Conservation (phyloP, 2,888 invertebrate species). For the Lithodes maja region DNA sequence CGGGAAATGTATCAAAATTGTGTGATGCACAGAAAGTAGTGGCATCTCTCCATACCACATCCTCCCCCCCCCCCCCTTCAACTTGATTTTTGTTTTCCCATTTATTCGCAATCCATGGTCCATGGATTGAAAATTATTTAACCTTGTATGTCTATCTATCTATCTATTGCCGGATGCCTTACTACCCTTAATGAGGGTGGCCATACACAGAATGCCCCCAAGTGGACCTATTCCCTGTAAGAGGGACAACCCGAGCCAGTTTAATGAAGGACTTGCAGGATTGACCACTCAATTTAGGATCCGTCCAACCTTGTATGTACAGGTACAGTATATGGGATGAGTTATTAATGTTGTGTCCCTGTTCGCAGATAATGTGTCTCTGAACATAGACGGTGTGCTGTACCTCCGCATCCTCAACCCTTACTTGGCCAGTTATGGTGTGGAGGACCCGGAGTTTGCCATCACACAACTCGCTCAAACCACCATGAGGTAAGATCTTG, state of each 20-base stretch:
- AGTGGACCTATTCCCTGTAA: too few species aligned
- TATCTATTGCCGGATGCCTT: too few species aligned
- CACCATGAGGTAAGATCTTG: slow-evolving; percentile 86
- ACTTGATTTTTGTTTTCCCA: not conserved
- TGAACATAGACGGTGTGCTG: slow-evolving; percentile 97
- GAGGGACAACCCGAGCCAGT: too few species aligned
- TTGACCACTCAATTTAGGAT: too few species aligned
- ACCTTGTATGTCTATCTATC: not conserved
- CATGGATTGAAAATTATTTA: not conserved
- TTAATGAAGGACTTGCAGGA: too few species aligned
- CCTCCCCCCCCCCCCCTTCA: too few species aligned
- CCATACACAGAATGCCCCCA: too few species aligned
- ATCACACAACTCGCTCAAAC: slow-evolving; percentile 99
- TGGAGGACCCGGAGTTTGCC: slow-evolving; percentile 99
- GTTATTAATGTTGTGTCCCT: not conserved
- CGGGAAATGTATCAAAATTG: too few species aligned
- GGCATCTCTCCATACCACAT: too few species aligned
- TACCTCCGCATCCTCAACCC: slow-evolving; percentile 96
- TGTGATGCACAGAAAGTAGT: too few species aligned
- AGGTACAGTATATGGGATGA: not conserved
- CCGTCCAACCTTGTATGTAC: not conserved
- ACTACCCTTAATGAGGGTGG: too few species aligned
- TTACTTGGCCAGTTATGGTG: slow-evolving; percentile 96
- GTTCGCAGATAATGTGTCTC: slow-evolving; percentile 90
- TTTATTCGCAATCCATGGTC: not conserved